Conservation (phyloP, 2,797 vertebrate genomes). For the Enteromius paludinosus region DNA sequence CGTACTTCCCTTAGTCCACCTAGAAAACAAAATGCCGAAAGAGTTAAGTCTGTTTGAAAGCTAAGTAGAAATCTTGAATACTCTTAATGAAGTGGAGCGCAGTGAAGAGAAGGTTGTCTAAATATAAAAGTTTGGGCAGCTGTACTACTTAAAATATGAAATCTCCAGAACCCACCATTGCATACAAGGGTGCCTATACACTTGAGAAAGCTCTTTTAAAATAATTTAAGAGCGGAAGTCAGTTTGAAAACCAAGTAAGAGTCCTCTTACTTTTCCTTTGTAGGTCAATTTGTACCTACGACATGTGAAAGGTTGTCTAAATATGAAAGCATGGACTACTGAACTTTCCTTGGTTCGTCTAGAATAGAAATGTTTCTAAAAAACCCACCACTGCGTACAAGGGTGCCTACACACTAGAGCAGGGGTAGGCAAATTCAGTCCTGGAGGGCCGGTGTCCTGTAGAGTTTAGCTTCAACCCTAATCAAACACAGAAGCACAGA, state of each 20-base stretch:
- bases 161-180: not conserved
- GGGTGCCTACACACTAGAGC: not conserved
- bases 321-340: not conserved
- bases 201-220: not conserved
- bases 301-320: not conserved
- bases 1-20: constrained; percentile 12
- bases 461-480: too few relatives aligned
- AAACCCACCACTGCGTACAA: not conserved
- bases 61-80: not conserved
- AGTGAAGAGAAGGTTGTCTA: not conserved
- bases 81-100: not conserved
- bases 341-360: not conserved
- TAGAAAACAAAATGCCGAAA: not conserved
- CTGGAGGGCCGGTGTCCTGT: too few relatives aligned
- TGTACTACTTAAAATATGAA: not conserved
- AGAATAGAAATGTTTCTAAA: not conserved
- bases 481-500: too few relatives aligned
- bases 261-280: not conserved
- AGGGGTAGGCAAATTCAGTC: too few relatives aligned
- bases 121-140: not conserved
- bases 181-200: not conserved
- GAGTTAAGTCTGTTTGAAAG: not conserved
- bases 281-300: not conserved
- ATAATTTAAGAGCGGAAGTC: not conserved
- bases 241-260: not conserved